Percentiles rank a stretch among this genome's conserved stretches.
phyloP scores from a whole-genome alignment of 1,140 invertebrate genomes.

The Teleogryllus occipitalis region DNA sequence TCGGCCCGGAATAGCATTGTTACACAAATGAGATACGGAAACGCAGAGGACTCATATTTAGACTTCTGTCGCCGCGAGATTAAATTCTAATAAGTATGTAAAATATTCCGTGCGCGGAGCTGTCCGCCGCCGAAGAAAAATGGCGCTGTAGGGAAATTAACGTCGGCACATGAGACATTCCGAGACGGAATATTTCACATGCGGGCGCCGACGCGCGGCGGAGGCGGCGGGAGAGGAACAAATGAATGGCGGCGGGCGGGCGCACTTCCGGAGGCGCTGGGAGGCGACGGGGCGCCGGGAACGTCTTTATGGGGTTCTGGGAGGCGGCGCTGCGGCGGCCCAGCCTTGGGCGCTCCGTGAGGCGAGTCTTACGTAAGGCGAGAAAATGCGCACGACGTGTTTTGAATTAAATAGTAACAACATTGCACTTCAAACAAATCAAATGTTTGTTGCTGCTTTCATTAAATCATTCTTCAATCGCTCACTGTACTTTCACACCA shows the following conservation, averaged over 20 bases:
- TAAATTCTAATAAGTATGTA: conserved; percentile 6
- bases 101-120: not conserved
- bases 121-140: not conserved
- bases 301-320: too few species aligned
- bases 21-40: not conserved
- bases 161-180: not conserved
- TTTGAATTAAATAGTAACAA: too few species aligned
- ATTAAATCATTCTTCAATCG: too few species aligned
- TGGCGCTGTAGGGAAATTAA: not conserved
- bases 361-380: too few species aligned
- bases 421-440: too few species aligned
- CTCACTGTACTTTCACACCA: too few species aligned
- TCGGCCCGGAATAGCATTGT: not conserved
- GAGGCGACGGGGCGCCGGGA: too few species aligned
- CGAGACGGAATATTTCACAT: not conserved
- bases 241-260: not conserved
- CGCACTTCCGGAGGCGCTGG: not conserved
- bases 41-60: not conserved
- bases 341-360: too few species aligned
- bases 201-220: too few species aligned
- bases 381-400: too few species aligned
- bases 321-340: too few species aligned
- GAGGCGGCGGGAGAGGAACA: not conserved
- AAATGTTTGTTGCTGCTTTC: too few species aligned
- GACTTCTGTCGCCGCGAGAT: not conserved